Base-by-base conservation (phyloP, 2,888 invertebrate species). In the Mesochorus sp. region DNA sequence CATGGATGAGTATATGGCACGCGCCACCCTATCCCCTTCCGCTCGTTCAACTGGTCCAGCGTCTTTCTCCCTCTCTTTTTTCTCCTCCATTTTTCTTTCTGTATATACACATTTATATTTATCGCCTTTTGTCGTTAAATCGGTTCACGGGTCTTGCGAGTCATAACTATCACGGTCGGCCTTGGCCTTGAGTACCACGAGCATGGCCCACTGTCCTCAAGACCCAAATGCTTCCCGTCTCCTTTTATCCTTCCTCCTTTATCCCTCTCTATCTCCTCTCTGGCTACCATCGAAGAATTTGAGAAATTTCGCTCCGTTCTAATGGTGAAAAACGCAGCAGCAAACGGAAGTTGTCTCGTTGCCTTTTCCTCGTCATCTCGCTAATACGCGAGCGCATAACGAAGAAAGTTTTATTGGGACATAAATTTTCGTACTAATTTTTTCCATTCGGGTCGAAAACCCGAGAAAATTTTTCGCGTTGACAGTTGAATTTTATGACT, bases 331-430 rank as follows among this genome's bases (percentile, higher is more conserved):
- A 75, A 61, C 71, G 37, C 67, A 67, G 51, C 49, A 53, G 57
- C 55, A 47, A 66, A 75, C 62, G 75, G 75, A 72, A 72, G 70
- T 79, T 42, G 19, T 62, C 31, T 47, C 42, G 10, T 57, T 26
- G 47, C 31, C 74, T 49, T 62, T 53, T 44, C 37, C 74, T 74
- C 64, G 51, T 68, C 55, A 68, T 53, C 55, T 59, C 73, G 14
- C 62, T 53, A 59, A 68, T 72, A 31, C 17, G 42, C 51, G 26
- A 21, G 31, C 24, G 37, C 4, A 39, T 37, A 39, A 39, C 12
- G 39, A 64, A 55, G 70, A 80, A 79, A 79, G 76, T 72, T 81
- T 81, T 80, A 80, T 80, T 81, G 80, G 67, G 57, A 80, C 80
- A 81, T 81, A 81, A 81, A 81, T 81, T 77, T 53, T 81, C 77